Evolutionary conservation across 2,113 vertebrate genomes (phyloP), one percentile per base, ranked within the genome.

Genomic region (Malurus melanocephalus): DNA sequence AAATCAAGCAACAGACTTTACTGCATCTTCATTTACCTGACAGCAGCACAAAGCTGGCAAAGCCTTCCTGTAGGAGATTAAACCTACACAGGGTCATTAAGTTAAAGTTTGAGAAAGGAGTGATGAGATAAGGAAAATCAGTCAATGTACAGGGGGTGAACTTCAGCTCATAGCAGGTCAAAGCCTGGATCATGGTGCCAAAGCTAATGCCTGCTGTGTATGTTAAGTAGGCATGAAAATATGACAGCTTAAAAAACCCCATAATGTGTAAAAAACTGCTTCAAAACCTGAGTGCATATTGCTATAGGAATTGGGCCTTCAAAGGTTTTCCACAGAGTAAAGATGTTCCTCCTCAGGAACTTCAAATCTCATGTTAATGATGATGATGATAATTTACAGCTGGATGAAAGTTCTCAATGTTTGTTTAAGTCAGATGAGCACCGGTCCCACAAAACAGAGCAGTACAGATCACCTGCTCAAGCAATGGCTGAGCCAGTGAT

Each of bases 1-100:
- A 86, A 77, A 80, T 80, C 52, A 66, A 72, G 80, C 48, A 79
- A 57, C 30, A 79, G 65, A 71, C 56, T 85, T 86, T 5, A 85
- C 28, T 93, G 91, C 38, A 61, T 78, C 87, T 87, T 92, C 76
- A 74, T 83, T 78, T 85, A 57, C 75, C 49, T 82, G 92, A 72
- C 87, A 90, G 90, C 52, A 82, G 64, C 20, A 87, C 64, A 77
- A 66, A 82, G 73, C 69, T 84, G 80, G 62, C 57, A 83, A 80
- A 84, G 56, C 24, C 46, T 73, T 16, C 5, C 59, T 85, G 51
- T 24, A 84, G 73, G 61, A 84, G 60, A 85, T 76, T 43, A 88
- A 92, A 86, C 60, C 68, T 27, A 35, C 20, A 55, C 9, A 52
- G 60, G 45, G 28, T 61, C 72, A 77, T 68, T 56, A 83, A 62